These are phyloP conservation scores for Notodonta dromedarius DNA, from an alignment of 2,888 invertebrate genomes.

Conservation along the genomic window DNA sequence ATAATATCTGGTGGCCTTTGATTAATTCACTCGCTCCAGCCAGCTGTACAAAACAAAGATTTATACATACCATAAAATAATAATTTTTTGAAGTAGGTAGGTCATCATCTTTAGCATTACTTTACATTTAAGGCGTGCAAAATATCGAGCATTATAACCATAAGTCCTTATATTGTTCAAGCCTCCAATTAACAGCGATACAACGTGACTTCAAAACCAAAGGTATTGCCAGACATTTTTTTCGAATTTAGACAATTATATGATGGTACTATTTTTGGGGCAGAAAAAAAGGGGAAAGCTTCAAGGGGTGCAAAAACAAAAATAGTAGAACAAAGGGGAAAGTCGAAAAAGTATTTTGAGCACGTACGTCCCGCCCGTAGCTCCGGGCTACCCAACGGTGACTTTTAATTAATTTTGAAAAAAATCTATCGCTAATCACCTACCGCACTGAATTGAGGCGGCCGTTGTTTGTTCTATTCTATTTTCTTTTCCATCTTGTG, in stretches of 20 bases:
- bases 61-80: too few species aligned
- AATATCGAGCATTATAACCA: too few species aligned
- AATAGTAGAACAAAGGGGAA: conserved; percentile 61
- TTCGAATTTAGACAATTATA: conserved; percentile 1
- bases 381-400: conserved; percentile 50
- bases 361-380: conserved; percentile 61
- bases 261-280: background rate
- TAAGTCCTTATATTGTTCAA: too few species aligned
- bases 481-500: conserved; percentile 14
- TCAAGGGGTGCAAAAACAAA: conserved; percentile 48
- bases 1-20: too few species aligned
- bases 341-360: conserved; percentile 71
- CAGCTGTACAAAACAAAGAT: too few species aligned
- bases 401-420: conserved; percentile 76
- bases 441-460: conserved; percentile 38
- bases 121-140: too few species aligned
- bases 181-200: too few species aligned
- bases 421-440: conserved; percentile 61
- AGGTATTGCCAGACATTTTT: background rate
- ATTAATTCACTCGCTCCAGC: too few species aligned
- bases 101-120: too few species aligned
- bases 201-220: too few species aligned
- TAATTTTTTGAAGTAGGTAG: too few species aligned
- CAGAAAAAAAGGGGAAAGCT: conserved; percentile 30
- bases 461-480: conserved; percentile 4